Conservation (phyloP, 1,140 invertebrate genomes). For the Drosophila paulistorum region DNA sequence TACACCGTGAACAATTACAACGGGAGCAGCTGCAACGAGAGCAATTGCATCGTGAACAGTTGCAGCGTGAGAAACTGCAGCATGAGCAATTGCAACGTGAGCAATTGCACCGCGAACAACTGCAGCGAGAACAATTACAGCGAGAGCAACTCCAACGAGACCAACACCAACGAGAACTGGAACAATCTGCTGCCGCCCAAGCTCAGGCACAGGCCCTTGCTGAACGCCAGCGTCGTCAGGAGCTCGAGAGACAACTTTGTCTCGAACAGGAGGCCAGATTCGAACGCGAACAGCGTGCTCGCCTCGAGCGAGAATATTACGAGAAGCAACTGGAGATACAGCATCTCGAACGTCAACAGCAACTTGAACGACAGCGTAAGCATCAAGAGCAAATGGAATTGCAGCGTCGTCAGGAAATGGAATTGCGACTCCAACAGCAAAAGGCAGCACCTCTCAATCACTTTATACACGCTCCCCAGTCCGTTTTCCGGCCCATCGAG, state of each 20-base stretch:
- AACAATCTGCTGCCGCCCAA: constrained; percentile 68
- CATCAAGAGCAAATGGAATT: constrained; percentile 60
- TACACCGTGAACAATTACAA: constrained; percentile 36
- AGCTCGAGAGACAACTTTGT: constrained; percentile 61
- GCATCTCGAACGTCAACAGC: constrained; percentile 58
- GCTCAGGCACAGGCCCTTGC: constrained; percentile 40
- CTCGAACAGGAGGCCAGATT: constrained; percentile 64
- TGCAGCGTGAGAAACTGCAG: constrained; percentile 21
- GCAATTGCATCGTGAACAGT: constrained; percentile 28
- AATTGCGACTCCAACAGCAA: constrained; percentile 62
- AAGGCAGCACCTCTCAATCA: constrained; percentile 85
- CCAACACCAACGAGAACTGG: constrained; percentile 55
- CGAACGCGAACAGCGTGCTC: constrained; percentile 64
- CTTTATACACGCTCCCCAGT: constrained; percentile 89
- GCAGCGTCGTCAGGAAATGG: constrained; percentile 59
- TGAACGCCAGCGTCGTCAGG: constrained; percentile 65
- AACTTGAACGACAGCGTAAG: constrained; percentile 43
- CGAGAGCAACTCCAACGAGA: constrained; percentile 24
- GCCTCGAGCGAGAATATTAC: constrained; percentile 64
- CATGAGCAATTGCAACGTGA: constrained; percentile 28
- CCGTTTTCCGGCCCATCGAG: constrained; percentile 86
- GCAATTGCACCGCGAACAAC: constrained; percentile 33
- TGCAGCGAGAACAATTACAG: constrained; percentile 23
- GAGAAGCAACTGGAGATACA: constrained; percentile 66
- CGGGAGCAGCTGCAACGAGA: constrained; percentile 32